Percentiles rank a stretch among this genome's conserved stretches.
Conservation (phyloP, 2,888 invertebrate genomes). For the Pandemis corylana region DNA sequence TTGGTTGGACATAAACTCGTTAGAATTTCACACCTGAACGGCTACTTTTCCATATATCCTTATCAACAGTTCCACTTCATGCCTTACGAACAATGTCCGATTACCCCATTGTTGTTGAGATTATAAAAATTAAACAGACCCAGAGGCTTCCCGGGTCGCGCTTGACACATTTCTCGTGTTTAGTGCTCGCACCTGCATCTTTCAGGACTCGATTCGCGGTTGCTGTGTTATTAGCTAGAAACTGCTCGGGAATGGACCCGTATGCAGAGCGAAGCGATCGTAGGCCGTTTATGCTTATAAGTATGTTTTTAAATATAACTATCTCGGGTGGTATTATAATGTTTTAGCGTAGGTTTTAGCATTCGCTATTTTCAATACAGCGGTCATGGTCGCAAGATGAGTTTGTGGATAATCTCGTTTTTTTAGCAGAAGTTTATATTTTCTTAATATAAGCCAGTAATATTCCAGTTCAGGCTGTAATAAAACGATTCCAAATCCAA, state of each 20-base stretch:
- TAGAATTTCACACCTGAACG: background rate
- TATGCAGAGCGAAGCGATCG: background rate
- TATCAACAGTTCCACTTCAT: background rate
- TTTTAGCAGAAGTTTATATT: no score
- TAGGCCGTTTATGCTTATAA: background rate
- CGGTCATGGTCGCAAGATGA: no score
- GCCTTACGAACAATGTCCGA: background rate
- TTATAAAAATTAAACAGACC: constrained; percentile 21
- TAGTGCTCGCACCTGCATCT: background rate
- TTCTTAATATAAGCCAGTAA: no score
- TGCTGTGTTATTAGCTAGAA: background rate
- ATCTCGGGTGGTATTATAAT: no score
- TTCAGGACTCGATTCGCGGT: background rate
- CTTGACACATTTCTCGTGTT: constrained; percentile 30
- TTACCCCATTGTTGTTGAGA: constrained; percentile 2
- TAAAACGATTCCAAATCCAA: no score
- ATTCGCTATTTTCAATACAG: no score
- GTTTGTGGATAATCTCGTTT: no score
- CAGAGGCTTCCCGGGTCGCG: constrained; percentile 1
- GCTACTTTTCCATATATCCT: background rate
- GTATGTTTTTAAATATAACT: no score
- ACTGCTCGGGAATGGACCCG: background rate
- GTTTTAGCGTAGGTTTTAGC: no score
- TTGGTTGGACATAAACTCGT: background rate
- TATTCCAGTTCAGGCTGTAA: no score